A percentile compares a stretch with the other conserved stretches of the same genome.
Evolutionary conservation across 2,797 vertebrate genomes (phyloP).

Genomic region (Muraenolepis orangiensis): DNA sequence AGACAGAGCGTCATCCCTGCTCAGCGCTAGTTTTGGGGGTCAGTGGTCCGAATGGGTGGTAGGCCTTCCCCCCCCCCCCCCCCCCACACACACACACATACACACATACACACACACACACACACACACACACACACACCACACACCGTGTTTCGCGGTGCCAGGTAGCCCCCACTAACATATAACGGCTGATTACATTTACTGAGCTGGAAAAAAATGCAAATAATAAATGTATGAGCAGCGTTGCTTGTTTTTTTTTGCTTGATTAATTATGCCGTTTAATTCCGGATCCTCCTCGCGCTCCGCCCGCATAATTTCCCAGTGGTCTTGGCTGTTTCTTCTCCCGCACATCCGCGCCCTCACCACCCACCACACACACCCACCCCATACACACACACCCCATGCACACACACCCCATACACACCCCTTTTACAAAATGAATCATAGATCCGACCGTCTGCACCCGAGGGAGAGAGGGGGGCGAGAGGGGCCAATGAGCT

Average conservation of each 20-base stretch:
- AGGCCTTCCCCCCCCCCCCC: conserved; percentile 27
- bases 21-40: conserved; percentile 49
- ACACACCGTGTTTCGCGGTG: too few species aligned
- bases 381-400: conserved; percentile 50
- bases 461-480: conserved; percentile 66
- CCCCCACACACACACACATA: too few species aligned
- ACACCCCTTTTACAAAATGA: conserved; percentile 74
- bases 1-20: conserved; percentile 31
- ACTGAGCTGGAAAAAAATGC: conserved; percentile 78
- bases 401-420: conserved; percentile 59
- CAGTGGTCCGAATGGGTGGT: conserved; percentile 48
- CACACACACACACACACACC: too few species aligned
- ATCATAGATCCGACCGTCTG: conserved; percentile 72
- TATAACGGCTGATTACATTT: conserved; percentile 74
- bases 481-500: conserved; percentile 68
- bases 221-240: conserved; percentile 81
- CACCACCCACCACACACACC: background rate
- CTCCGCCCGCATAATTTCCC: conserved; percentile 78
- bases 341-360: conserved; percentile 53
- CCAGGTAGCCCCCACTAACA: conserved; percentile 21
- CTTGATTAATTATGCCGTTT: conserved; percentile 83
- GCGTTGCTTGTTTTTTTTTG: conserved; percentile 80
- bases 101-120: too few species aligned
- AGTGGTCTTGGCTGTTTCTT: conserved; percentile 75
- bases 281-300: conserved; percentile 78